Conservation (phyloP, 2,113 vertebrate species). For the Pterocles orientalis region DNA sequence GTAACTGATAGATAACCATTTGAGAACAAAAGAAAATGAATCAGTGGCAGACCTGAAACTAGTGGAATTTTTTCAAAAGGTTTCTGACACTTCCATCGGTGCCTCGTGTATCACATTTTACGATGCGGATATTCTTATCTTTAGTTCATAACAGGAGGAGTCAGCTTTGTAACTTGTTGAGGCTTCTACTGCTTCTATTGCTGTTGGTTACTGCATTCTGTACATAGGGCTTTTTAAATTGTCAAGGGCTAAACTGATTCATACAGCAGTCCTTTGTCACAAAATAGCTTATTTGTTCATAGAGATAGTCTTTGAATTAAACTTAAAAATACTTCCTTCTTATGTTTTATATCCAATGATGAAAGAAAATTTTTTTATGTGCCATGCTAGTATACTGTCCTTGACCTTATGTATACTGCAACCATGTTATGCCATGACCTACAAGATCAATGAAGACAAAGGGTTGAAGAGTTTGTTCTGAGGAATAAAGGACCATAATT, state of each 20-base stretch:
- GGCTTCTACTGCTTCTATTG: background rate
- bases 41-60: background rate
- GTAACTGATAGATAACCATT: background rate
- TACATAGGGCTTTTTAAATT: background rate
- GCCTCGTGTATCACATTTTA: background rate
- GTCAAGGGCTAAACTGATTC: background rate
- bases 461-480: background rate
- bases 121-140: background rate
- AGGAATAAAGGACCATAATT: background rate
- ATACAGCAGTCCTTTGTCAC: background rate
- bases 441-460: slow-evolving; percentile 34
- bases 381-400: background rate
- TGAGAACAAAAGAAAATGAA: background rate
- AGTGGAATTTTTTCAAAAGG: background rate
- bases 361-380: background rate
- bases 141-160: background rate
- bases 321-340: background rate
- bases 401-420: background rate
- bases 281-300: slow-evolving; percentile 34
- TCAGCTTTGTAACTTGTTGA: background rate
- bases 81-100: background rate
- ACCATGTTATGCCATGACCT: background rate
- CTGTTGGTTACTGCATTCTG: background rate
- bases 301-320: slow-evolving; percentile 40
- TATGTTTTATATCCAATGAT: background rate